These are phyloP conservation scores for Gallinago media DNA, from an alignment of 2,113 vertebrate genomes.

Conservation along the genomic window DNA sequence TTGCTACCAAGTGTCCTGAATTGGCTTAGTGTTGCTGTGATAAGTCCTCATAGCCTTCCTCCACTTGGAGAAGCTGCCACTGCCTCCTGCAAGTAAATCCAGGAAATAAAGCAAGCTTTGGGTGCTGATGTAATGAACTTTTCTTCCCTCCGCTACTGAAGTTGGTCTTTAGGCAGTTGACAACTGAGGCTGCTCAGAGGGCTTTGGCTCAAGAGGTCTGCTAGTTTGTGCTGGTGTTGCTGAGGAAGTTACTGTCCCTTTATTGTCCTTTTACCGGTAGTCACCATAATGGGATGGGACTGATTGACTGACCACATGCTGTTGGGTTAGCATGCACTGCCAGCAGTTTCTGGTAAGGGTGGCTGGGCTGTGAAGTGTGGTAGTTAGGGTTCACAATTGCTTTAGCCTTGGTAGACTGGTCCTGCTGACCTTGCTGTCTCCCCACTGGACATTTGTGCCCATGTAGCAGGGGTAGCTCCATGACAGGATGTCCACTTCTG, in stretches of 20 bases:
- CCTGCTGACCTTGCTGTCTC: neutral
- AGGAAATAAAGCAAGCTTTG: neutral
- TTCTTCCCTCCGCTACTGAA: neutral
- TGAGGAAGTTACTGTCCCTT: neutral
- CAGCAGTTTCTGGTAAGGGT: neutral
- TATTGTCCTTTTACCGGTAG: neutral
- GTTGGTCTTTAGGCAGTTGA: neutral
- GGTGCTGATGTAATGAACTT: neutral
- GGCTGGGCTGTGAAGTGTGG: neutral
- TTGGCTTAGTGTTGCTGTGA: neutral
- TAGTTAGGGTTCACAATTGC: neutral
- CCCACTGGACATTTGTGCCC: neutral
- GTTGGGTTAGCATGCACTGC: neutral
- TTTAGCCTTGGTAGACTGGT: neutral
- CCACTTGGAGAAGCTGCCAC: neutral
- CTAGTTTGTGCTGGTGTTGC: neutral
- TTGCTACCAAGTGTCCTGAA: neutral
- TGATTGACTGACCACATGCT: neutral
- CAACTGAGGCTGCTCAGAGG: neutral
- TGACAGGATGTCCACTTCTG: fast-evolving
- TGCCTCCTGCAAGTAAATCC: neutral
- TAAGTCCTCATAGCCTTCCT: neutral
- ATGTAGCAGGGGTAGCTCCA: neutral
- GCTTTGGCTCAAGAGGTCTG: neutral
- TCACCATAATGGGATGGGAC: neutral